These are phyloP conservation scores for Hyles vespertilio DNA, from an alignment of 1,140 invertebrate genomes.

Conservation along the genomic window DNA sequence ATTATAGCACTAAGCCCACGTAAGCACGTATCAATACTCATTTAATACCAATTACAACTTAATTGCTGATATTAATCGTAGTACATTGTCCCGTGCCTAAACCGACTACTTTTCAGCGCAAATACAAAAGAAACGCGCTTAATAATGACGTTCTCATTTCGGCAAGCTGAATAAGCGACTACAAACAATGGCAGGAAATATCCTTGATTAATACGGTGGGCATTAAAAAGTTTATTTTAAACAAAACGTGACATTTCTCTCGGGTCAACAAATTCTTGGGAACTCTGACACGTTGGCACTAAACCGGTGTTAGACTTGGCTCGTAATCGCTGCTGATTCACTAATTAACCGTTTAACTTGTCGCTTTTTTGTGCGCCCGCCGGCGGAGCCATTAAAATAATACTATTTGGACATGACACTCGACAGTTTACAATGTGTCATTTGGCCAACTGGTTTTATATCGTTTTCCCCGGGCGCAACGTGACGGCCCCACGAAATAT, in stretches of 20 bases:
- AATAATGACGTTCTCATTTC: slow-evolving; percentile 19
- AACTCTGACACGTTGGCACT: too few relatives aligned
- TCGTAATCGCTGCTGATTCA: neutral
- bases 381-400: slow-evolving; percentile 3
- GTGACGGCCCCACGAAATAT: too few relatives aligned
- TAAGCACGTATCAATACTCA: too few relatives aligned
- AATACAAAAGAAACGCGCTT: slow-evolving; percentile 4
- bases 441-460: neutral
- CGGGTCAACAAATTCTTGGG: slow-evolving; percentile 24
- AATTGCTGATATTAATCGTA: too few relatives aligned
- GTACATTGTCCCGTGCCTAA: neutral
- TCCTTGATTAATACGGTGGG: slow-evolving; percentile 10
- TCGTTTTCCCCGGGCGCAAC: too few relatives aligned
- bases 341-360: slow-evolving; percentile 6
- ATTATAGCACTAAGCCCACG: too few relatives aligned
- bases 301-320: too few relatives aligned
- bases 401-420: slow-evolving; percentile 5
- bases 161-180: slow-evolving; percentile 21
- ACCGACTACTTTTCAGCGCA: neutral
- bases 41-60: too few relatives aligned
- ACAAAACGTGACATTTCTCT: slow-evolving; percentile 6
- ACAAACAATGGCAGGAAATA: slow-evolving; percentile 49
- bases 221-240: slow-evolving; percentile 6
- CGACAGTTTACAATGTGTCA: slow-evolving; percentile 4
- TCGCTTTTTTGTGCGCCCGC: slow-evolving; percentile 1